phyloP scores from a whole-genome alignment of 1,140 invertebrate species.

The Galleria mellonella region DNA sequence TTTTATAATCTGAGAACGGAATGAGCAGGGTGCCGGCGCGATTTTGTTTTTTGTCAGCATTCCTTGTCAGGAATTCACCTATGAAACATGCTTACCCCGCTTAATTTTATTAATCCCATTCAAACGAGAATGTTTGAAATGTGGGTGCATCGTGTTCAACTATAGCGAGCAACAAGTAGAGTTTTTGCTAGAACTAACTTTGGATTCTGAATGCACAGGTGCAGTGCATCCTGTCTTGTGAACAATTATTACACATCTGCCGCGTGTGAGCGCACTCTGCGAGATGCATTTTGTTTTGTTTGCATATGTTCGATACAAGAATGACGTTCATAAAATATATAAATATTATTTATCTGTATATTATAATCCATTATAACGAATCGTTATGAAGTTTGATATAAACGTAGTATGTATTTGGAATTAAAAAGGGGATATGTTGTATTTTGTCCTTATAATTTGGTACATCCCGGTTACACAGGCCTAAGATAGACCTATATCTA shows the following conservation, averaged over 20 bases:
- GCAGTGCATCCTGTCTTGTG: constrained; percentile 49
- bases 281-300: not conserved
- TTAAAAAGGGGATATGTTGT: too few species aligned
- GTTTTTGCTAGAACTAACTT: constrained; percentile 40
- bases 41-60: constrained; percentile 16
- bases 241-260: constrained; percentile 56
- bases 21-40: constrained; percentile 5
- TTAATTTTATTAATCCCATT: constrained; percentile 4
- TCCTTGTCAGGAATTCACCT: constrained; percentile 2
- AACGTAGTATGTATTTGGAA: too few species aligned
- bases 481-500: too few species aligned
- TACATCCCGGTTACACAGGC: too few species aligned
- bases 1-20: constrained; percentile 7
- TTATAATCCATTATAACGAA: too few species aligned
- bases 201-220: constrained; percentile 49
- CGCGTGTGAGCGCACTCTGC: constrained; percentile 4
- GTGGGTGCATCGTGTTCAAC: not conserved
- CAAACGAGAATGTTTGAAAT: not conserved
- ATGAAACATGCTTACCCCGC: constrained; percentile 3
- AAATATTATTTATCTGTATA: too few species aligned
- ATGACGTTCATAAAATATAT: too few species aligned
- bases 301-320: not conserved
- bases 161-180: constrained; percentile 6
- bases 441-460: too few species aligned
- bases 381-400: too few species aligned